Conservation (phyloP, 2,888 invertebrate genomes). For the Lepidonotus clava region DNA sequence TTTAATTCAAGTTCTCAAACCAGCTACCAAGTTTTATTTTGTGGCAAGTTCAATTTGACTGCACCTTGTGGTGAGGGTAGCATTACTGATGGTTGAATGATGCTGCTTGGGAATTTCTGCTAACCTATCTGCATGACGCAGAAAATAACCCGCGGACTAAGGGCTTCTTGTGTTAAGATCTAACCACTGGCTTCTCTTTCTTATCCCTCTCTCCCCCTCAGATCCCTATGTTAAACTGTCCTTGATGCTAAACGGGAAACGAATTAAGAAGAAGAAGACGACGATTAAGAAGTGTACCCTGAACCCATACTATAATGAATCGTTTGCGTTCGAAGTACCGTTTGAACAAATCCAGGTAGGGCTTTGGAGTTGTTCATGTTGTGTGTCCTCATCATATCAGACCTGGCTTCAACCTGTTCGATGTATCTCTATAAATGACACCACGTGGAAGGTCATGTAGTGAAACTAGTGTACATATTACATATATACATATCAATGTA, state of each 20-base stretch:
- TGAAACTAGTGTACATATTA: neutral
- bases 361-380: neutral
- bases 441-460: neutral
- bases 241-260: slow-evolving; percentile 99
- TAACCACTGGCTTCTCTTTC: neutral
- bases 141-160: neutral
- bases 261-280: slow-evolving; percentile 99
- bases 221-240: slow-evolving; percentile 99
- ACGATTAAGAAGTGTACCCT: slow-evolving; percentile 99
- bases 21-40: too few relatives aligned
- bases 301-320: slow-evolving; percentile 99
- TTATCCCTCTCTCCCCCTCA: slow-evolving; percentile 78
- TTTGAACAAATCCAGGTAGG: slow-evolving; percentile 99
- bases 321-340: slow-evolving; percentile 99
- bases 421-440: slow-evolving; percentile 3
- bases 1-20: too few relatives aligned
- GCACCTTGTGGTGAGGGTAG: too few relatives aligned
- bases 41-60: too few relatives aligned
- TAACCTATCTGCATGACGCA: neutral
- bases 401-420: neutral
- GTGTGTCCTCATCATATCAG: neutral
- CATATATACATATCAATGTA: too few relatives aligned
- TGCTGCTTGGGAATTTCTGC: slow-evolving; percentile 1
- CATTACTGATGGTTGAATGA: too few relatives aligned
- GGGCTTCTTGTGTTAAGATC: neutral